Evolutionary conservation across 2,888 invertebrate genomes (phyloP).

Genomic region (Apeira syringaria): DNA sequence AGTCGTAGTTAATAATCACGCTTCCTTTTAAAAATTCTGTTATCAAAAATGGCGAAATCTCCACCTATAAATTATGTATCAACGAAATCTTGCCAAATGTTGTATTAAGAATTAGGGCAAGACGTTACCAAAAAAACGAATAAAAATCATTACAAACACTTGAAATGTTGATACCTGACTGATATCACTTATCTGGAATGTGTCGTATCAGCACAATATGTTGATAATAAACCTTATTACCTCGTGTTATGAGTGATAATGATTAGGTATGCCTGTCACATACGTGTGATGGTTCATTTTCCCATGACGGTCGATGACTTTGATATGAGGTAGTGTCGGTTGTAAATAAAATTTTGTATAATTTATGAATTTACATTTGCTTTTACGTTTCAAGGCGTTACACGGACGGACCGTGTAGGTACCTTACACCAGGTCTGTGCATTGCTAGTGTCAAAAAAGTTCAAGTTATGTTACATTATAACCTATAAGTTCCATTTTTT

Average conservation of each 20-base stretch:
- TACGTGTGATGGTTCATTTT: conserved; percentile 28
- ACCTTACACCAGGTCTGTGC: too few relatives aligned
- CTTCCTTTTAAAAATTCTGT: too few relatives aligned
- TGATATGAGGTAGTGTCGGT: conserved; percentile 11
- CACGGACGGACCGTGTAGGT: too few relatives aligned
- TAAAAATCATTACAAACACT: conserved; percentile 26
- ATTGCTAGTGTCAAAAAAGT: too few relatives aligned
- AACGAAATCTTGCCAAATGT: conserved; percentile 10
- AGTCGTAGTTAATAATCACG: too few relatives aligned
- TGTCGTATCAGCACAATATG: neutral
- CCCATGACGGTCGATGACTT: conserved; percentile 55
- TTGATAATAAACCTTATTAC: conserved; percentile 10
- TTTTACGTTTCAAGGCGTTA: too few relatives aligned
- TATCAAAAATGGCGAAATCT: too few relatives aligned
- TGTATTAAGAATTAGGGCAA: conserved; percentile 16
- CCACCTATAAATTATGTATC: too few relatives aligned
- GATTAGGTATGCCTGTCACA: conserved; percentile 23
- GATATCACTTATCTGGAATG: conserved; percentile 14
- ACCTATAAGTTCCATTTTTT: too few relatives aligned
- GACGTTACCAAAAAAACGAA: conserved; percentile 9
- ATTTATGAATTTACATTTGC: too few relatives aligned
- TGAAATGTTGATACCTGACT: conserved; percentile 10
- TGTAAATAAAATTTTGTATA: too few relatives aligned
- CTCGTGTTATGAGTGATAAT: conserved; percentile 11
- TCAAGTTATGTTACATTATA: too few relatives aligned